Conservation (phyloP, 2,797 vertebrate genomes). For the Champsocephalus esox region DNA sequence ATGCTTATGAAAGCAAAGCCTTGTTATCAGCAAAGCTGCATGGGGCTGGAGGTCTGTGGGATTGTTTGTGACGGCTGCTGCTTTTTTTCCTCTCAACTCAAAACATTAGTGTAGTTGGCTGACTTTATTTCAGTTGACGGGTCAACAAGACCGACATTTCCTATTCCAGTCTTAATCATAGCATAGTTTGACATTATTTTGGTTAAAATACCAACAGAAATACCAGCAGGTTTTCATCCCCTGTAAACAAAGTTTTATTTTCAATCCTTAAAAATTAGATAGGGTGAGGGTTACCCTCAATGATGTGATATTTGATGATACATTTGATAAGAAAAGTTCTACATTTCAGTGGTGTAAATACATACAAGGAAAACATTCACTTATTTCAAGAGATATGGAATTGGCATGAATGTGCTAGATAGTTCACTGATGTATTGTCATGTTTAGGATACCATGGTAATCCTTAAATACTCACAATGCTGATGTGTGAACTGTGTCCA, state of each 20-base stretch:
- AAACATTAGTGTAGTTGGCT: slow-evolving; percentile 26
- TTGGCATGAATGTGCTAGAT: background rate
- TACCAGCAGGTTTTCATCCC: background rate
- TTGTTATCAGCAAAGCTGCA: slow-evolving; percentile 42
- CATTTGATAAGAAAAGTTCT: background rate
- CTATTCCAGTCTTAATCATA: background rate
- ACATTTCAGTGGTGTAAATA: background rate
- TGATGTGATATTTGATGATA: background rate
- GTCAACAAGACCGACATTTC: background rate
- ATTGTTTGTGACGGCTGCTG: slow-evolving; percentile 33
- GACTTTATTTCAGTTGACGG: slow-evolving; percentile 23
- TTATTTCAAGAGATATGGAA: background rate
- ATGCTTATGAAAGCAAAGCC: slow-evolving; percentile 34
- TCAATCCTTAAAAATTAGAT: too few species aligned
- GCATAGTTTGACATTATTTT: background rate
- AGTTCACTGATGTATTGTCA: background rate
- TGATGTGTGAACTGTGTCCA: background rate
- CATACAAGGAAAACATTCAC: background rate
- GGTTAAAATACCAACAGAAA: background rate
- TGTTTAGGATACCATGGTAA: background rate
- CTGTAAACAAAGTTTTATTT: background rate
- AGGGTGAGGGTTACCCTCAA: background rate
- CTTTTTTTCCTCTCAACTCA: slow-evolving; percentile 19
- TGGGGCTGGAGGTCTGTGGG: slow-evolving; percentile 33
- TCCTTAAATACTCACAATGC: background rate